These are phyloP conservation scores for Drosophila chauvacae DNA, from an alignment of 1,140 invertebrate genomes.

Conservation along the genomic window DNA sequence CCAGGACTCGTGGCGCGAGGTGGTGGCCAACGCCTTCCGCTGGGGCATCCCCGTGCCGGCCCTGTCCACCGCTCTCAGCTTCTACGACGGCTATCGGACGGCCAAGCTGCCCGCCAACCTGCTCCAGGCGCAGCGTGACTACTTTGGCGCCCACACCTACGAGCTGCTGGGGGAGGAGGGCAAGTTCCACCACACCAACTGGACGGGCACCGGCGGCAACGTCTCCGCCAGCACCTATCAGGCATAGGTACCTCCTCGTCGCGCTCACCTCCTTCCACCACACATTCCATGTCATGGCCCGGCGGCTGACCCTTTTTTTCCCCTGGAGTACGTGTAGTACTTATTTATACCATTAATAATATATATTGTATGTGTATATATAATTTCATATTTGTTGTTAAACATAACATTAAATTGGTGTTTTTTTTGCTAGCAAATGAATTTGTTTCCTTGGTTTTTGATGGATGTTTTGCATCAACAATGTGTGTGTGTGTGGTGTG, in stretches of 20 bases:
- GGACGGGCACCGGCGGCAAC: conserved; percentile 99
- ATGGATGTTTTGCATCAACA: conserved; percentile 33
- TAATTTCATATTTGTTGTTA: conserved; percentile 53
- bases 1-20: conserved; percentile 90
- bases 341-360: conserved; percentile 57
- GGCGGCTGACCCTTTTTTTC: conserved; percentile 9
- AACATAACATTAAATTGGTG: conserved; percentile 75
- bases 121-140: conserved; percentile 98
- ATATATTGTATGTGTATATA: conserved; percentile 41
- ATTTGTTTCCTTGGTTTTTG: conserved; percentile 25
- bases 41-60: conserved; percentile 96
- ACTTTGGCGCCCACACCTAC: conserved; percentile 99
- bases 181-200: conserved; percentile 98
- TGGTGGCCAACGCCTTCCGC: conserved; percentile 88
- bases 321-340: conserved; percentile 52
- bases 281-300: conserved; percentile 50
- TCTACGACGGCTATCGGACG: conserved; percentile 98
- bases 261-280: conserved; percentile 3
- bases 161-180: conserved; percentile 95
- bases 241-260: conserved; percentile 87
- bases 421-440: conserved; percentile 51
- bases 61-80: conserved; percentile 96
- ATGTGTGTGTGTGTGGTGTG: conserved; percentile 33
- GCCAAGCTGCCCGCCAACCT: conserved; percentile 95
- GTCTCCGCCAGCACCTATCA: conserved; percentile 98